Conservation (phyloP, 1,140 invertebrate genomes). For the Heliconius congener region DNA sequence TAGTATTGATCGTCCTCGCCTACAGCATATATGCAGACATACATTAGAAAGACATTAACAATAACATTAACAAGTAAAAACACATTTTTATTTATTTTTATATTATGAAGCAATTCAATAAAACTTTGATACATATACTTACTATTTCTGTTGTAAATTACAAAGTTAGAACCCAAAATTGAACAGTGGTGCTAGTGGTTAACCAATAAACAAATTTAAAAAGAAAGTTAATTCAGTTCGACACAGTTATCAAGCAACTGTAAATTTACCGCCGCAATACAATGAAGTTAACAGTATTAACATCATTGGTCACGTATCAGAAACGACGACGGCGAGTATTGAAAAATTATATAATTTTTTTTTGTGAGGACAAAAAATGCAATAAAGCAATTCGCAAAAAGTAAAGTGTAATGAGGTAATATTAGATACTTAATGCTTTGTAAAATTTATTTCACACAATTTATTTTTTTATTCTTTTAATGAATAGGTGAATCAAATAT, state of each 20-base stretch:
- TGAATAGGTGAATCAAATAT: no score
- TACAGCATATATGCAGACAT: no score
- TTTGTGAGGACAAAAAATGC: neutral
- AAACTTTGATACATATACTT: no score
- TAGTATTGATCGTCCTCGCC: neutral
- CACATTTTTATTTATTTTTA: no score
- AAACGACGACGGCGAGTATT: constrained; percentile 15
- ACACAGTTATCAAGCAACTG: constrained; percentile 45
- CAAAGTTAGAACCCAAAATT: no score
- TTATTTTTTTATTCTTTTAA: no score
- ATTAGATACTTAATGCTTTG: no score
- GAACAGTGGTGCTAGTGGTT: neutral
- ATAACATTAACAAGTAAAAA: no score
- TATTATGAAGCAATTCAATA: no score
- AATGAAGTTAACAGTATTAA: constrained; percentile 50
- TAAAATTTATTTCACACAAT: no score
- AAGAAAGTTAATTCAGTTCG: constrained; percentile 46
- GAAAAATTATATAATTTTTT: neutral
- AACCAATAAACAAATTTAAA: constrained; percentile 4
- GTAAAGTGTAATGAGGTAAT: neutral
- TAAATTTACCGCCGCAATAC: constrained; percentile 43
- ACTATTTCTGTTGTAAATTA: no score
- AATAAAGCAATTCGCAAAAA: neutral
- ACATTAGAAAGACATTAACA: no score
- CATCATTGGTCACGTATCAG: constrained; percentile 55